A percentile compares a stretch with the other conserved stretches of the same genome.
These are phyloP conservation scores for Zoanthus sociatus DNA, from an alignment of 92 coral and sea anemone genomes.

Conservation along the genomic window DNA sequence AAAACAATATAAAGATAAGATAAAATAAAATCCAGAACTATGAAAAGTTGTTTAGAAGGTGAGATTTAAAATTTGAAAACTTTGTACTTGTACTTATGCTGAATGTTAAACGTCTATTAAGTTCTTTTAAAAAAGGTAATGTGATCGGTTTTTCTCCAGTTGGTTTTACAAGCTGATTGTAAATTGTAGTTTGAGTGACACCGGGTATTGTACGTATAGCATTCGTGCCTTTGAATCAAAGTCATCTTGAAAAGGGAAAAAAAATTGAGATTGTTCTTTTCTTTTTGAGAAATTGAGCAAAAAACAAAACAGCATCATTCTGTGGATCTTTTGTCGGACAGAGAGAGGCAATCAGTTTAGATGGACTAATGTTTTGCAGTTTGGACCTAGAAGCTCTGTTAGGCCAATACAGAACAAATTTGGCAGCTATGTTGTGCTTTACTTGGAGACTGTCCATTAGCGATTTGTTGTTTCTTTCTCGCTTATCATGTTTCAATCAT, in stretches of 20 bases:
- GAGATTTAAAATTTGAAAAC: not conserved
- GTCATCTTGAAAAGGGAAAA: too few relatives aligned
- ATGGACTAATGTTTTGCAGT: slow-evolving; percentile 19
- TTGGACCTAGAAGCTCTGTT: slow-evolving; percentile 35
- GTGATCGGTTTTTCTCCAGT: not conserved
- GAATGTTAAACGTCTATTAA: not conserved
- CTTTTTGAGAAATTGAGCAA: not conserved
- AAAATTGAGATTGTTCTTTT: not conserved
- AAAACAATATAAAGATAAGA: not conserved
- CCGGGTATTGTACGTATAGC: not conserved
- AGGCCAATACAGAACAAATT: slow-evolving; percentile 42
- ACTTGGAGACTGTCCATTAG: slow-evolving; percentile 59
- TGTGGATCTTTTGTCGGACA: slow-evolving; percentile 26
- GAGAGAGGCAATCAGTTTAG: slow-evolving; percentile 19
- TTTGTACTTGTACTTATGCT: not conserved
- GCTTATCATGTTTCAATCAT: too few relatives aligned
- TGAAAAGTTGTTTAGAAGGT: not conserved
- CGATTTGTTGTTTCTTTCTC: slow-evolving; percentile 32
- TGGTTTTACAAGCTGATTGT: not conserved
- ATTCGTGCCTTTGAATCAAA: not conserved
- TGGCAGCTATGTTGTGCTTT: slow-evolving; percentile 56
- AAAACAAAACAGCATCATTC: slow-evolving; percentile 31
- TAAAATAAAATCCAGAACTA: not conserved
- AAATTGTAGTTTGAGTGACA: not conserved
- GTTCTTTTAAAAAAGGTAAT: not conserved